Evolutionary conservation across 2,888 invertebrate genomes (phyloP), one percentile per base, ranked within the genome.

Genomic region (Chouioia cunea): DNA sequence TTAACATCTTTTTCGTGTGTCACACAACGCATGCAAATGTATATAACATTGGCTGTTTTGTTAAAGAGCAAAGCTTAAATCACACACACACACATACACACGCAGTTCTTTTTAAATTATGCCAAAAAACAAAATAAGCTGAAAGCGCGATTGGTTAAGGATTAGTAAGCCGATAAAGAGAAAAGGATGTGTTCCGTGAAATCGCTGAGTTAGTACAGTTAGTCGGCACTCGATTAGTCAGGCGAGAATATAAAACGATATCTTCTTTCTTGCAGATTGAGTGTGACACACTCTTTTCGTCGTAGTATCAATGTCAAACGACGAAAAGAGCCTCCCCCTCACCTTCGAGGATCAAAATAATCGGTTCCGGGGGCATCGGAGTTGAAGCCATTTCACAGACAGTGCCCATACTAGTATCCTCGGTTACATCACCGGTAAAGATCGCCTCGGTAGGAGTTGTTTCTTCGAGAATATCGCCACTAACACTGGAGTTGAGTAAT

Each of bases 291-390:
- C 63, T 50, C 20, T 44, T 44, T 12, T 56, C 54, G 20, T 46
- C 56, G 22, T 10, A 36, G 44, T 6, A 16, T 43, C 54, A 12
- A 23, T 15, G 1, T 47, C 54, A 43, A 50, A 14, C 47, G 36
- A 50, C 66, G 57, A 22, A 69, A 50, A 46, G 46, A 46, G n/a
- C 16, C n/a, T 56, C 50, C 66, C 77, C 86, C 87, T 89, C 91
- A 94, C 94, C 94, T 94, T 94, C 94, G 84, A 94, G 89, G 84
- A 94, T 93, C 82, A 94, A 90, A 87, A 94, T 93, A 85, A 93
- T 88, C 82, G 90, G 91, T 86, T 91, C 89, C 83, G 90, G 88
- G 84, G 90, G 88, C 77, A 89, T 87, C 84, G 88, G 88, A 77
- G 86, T 87, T 58, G 85, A 36, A 12, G 36, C 36, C 36, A 36